phyloP scores from a whole-genome alignment of 2,888 invertebrate species.

The Drosophila pseudotalamancana region DNA sequence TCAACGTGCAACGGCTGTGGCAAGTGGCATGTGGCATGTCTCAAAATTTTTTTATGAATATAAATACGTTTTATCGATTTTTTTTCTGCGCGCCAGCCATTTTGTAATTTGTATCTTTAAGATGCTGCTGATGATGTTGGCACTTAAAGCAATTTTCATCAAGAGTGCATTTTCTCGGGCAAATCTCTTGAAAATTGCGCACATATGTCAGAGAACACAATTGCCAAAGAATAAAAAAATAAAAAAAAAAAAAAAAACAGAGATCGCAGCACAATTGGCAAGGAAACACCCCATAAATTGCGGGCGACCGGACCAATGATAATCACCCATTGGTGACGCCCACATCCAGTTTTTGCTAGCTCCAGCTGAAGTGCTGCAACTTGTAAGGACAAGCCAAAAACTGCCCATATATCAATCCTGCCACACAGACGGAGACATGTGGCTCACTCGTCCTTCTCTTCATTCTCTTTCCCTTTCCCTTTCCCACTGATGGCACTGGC shows the following conservation, averaged over 20 bases:
- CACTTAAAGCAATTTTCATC: slow-evolving; percentile 46
- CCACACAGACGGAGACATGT: slow-evolving; percentile 42
- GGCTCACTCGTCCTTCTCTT: slow-evolving; percentile 7
- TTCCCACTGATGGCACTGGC: slow-evolving; percentile 53
- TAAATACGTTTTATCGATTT: slow-evolving; percentile 74
- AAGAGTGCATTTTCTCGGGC: slow-evolving; percentile 56
- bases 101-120: slow-evolving; percentile 44
- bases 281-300: slow-evolving; percentile 62
- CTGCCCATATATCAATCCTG: slow-evolving; percentile 73
- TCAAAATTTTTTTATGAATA: slow-evolving; percentile 73
- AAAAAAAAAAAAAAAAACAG: too few species aligned
- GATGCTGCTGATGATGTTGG: slow-evolving; percentile 4
- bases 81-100: slow-evolving; percentile 30
- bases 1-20: slow-evolving; percentile 51
- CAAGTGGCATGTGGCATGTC: slow-evolving; percentile 48
- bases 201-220: slow-evolving; percentile 74
- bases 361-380: slow-evolving; percentile 21
- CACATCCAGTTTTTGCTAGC: slow-evolving; percentile 36
- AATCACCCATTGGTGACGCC: slow-evolving; percentile 55
- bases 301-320: slow-evolving; percentile 49
- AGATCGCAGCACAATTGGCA: slow-evolving; percentile 58
- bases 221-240: slow-evolving; percentile 22
- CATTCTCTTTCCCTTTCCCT: slow-evolving; percentile 6
- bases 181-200: slow-evolving; percentile 80
- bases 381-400: slow-evolving; percentile 34